Conservation (phyloP, 2,113 vertebrate species). For the Zosterops lateralis region DNA sequence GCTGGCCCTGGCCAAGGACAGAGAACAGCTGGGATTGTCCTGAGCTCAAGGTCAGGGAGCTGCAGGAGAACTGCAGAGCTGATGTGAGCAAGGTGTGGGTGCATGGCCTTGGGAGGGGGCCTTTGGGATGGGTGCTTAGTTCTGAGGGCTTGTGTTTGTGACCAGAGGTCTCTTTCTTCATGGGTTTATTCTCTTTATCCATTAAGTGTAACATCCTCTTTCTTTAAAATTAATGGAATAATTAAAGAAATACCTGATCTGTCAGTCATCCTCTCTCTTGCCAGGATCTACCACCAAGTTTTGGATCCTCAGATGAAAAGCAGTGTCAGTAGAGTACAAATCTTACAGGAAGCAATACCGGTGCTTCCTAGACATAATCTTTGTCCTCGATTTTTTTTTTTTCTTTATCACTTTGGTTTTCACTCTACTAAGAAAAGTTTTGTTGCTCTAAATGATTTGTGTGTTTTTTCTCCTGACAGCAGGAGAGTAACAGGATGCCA, state of each 20-base stretch:
- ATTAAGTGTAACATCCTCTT: accelerated
- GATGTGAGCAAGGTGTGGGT: not conserved
- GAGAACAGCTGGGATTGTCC: not conserved
- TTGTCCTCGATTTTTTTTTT: not conserved
- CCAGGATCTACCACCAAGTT: not conserved
- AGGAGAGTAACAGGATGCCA: not conserved
- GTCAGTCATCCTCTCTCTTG: accelerated
- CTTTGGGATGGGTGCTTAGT: not conserved
- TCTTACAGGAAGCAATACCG: not conserved
- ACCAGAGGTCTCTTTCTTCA: not conserved
- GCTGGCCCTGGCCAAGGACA: not conserved
- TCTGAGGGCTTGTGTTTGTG: not conserved
- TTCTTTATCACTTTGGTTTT: not conserved
- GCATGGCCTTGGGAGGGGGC: not conserved
- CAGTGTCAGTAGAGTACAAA: not conserved
- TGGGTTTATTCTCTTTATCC: not conserved
- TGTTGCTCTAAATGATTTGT: not conserved
- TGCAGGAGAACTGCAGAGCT: not conserved
- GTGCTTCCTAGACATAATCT: not conserved
- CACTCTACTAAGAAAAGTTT: not conserved
- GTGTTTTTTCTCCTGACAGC: not conserved
- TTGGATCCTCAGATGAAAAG: not conserved
- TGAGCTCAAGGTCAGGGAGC: not conserved
- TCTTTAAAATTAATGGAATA: not conserved
- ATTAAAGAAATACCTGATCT: not conserved